phyloP scores from a whole-genome alignment of 2,797 vertebrate genomes.

The Protosalanx chinensis region DNA sequence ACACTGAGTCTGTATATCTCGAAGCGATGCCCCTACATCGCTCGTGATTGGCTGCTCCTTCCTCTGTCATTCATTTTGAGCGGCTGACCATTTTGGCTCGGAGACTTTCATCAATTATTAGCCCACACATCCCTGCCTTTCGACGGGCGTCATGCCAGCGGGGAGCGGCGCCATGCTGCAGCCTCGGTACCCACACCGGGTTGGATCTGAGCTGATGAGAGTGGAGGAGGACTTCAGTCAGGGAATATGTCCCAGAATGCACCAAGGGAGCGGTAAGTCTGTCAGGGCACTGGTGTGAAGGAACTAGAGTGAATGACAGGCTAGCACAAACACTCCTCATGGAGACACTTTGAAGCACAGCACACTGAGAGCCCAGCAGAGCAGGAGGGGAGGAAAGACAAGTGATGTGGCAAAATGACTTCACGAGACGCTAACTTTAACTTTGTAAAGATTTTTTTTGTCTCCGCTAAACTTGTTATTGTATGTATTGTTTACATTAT shows the following conservation, averaged over 20 bases:
- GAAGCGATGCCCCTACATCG: constrained; percentile 35
- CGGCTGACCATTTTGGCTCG: constrained; percentile 45
- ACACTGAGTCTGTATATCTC: no score
- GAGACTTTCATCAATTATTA: constrained; percentile 6
- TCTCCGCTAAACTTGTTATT: not conserved
- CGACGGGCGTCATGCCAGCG: not conserved
- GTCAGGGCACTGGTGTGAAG: constrained; percentile 37
- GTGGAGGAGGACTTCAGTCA: constrained; percentile 65
- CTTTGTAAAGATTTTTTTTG: constrained; percentile 43
- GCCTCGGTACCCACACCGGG: constrained; percentile 56
- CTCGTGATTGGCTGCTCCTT: constrained; percentile 42
- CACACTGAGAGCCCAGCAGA: constrained; percentile 52
- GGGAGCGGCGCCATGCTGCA: not conserved
- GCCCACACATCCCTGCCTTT: not conserved
- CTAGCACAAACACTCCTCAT: constrained; percentile 57
- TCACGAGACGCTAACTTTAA: constrained; percentile 59
- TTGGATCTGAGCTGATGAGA: constrained; percentile 55
- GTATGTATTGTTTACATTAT: constrained; percentile 51
- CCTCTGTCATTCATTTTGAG: constrained; percentile 47
- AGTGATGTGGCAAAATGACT: constrained; percentile 55
- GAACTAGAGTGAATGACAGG: constrained; percentile 51
- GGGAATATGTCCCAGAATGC: constrained; percentile 68
- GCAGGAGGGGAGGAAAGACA: constrained; percentile 41
- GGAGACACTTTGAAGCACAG: constrained; percentile 60
- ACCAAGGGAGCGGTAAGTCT: constrained; percentile 53